phyloP scores from a whole-genome alignment of 2,113 vertebrate species.

The Eira barbara region DNA sequence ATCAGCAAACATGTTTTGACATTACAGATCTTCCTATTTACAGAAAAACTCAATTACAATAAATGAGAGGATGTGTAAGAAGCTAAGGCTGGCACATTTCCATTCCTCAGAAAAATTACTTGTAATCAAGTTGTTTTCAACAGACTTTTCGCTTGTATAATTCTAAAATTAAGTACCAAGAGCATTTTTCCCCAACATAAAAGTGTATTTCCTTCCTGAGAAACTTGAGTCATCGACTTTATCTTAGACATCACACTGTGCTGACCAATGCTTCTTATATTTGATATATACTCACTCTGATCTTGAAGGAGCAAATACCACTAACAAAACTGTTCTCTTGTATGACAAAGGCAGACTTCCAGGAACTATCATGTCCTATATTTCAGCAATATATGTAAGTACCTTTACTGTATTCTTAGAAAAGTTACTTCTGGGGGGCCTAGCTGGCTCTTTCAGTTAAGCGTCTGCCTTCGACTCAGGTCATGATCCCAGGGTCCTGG shows the following conservation, averaged over 20 bases:
- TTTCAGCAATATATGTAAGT: not conserved
- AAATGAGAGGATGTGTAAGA: conserved; percentile 34
- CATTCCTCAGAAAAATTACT: conserved; percentile 48
- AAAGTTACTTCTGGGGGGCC: not conserved
- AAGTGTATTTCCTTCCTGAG: conserved; percentile 39
- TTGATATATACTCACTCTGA: not conserved
- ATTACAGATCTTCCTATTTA: conserved; percentile 59
- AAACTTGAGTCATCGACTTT: conserved; percentile 9
- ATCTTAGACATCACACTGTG: not conserved
- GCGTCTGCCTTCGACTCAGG: not conserved
- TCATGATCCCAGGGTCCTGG: not conserved
- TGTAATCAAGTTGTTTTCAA: conserved; percentile 59
- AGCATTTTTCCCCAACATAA: conserved; percentile 8
- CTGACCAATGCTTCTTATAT: not conserved
- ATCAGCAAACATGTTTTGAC: conserved; percentile 45
- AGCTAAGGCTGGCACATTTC: conserved; percentile 34
- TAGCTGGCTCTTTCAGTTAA: not conserved
- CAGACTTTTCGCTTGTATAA: conserved; percentile 39
- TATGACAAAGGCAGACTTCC: not conserved
- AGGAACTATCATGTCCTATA: not conserved
- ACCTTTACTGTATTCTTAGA: not conserved
- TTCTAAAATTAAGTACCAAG: conserved; percentile 50
- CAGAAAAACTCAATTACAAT: conserved; percentile 60
- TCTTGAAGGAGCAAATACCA: conserved; percentile 12
- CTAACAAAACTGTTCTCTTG: not conserved